phyloP scores from a whole-genome alignment of 1,140 invertebrate genomes.

The Linepithema humile region DNA sequence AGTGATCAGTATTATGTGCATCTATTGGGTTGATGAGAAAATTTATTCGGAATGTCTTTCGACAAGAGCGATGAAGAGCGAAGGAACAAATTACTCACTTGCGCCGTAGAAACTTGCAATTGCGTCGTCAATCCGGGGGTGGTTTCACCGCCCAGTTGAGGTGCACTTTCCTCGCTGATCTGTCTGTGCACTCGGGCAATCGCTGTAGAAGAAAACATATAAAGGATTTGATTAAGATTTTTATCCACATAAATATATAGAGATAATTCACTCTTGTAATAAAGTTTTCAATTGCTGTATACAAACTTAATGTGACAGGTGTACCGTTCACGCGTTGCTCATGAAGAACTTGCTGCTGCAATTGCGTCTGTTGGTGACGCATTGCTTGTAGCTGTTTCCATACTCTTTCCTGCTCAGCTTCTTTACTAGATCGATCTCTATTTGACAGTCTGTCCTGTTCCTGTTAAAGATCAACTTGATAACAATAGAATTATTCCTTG shows the following conservation, averaged over 20 bases:
- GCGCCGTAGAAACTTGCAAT: conserved; percentile 85
- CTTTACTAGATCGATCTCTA: conserved; percentile 88
- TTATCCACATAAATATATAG: background rate
- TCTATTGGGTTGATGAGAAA: no score
- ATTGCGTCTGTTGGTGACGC: conserved; percentile 91
- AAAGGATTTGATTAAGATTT: background rate
- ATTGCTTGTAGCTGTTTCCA: conserved; percentile 94
- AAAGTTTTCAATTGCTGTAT: background rate
- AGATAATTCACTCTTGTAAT: background rate
- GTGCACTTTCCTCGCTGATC: conserved; percentile 82
- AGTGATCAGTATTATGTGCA: no score
- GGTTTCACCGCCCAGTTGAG: conserved; percentile 79
- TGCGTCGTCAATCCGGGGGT: conserved; percentile 83
- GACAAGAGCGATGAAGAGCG: no score
- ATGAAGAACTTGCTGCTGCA: conserved; percentile 92
- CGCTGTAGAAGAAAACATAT: conserved; percentile 76
- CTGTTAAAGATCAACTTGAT: conserved; percentile 79
- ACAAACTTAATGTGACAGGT: conserved; percentile 8
- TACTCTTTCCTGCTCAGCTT: conserved; percentile 93
- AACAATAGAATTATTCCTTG: conserved; percentile 10
- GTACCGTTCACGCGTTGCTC: conserved; percentile 90
- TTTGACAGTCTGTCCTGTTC: conserved; percentile 89
- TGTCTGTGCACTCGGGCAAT: conserved; percentile 86
- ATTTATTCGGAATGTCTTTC: no score
- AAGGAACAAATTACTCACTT: conserved; percentile 75